Percentiles rank a stretch among this genome's conserved stretches.
phyloP scores from a whole-genome alignment of 2,113 vertebrate genomes.

The Tragelaphus buxtoni region DNA sequence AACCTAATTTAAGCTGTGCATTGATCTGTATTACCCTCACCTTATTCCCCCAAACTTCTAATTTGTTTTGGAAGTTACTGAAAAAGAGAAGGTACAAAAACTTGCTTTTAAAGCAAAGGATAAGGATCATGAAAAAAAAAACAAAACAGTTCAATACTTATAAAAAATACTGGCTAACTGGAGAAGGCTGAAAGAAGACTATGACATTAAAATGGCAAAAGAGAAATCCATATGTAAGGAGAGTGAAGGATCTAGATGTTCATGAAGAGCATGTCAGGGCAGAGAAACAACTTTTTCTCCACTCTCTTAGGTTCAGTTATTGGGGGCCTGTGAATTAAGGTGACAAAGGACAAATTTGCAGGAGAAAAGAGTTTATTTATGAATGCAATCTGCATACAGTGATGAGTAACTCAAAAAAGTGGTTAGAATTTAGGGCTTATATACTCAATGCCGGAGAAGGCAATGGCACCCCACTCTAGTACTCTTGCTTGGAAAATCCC shows the following conservation, averaged over 20 bases:
- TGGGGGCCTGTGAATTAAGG: not conserved
- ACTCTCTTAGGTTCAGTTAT: not conserved
- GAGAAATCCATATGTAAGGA: not conserved
- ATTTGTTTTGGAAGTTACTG: not conserved
- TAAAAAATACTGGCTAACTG: not conserved
- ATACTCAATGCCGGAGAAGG: not conserved
- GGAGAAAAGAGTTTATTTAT: not conserved
- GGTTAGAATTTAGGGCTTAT: not conserved
- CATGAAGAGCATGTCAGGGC: not conserved
- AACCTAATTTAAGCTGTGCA: not conserved
- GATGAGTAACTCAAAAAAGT: not conserved
- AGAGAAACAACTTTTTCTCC: not conserved
- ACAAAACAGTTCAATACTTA: not conserved
- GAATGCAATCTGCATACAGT: not conserved
- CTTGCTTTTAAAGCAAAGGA: not conserved
- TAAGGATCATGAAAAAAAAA: not conserved
- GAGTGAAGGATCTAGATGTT: too few relatives aligned
- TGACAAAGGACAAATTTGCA: not conserved
- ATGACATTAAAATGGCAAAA: not conserved
- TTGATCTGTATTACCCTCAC: not conserved
- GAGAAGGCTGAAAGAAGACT: not conserved
- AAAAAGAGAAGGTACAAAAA: not conserved
- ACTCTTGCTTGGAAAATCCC: too few relatives aligned
- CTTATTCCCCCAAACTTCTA: not conserved
- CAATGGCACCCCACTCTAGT: too few relatives aligned